Evolutionary conservation across 2,888 invertebrate species (phyloP).

Genomic region (Aphidoletes aphidimyza): DNA sequence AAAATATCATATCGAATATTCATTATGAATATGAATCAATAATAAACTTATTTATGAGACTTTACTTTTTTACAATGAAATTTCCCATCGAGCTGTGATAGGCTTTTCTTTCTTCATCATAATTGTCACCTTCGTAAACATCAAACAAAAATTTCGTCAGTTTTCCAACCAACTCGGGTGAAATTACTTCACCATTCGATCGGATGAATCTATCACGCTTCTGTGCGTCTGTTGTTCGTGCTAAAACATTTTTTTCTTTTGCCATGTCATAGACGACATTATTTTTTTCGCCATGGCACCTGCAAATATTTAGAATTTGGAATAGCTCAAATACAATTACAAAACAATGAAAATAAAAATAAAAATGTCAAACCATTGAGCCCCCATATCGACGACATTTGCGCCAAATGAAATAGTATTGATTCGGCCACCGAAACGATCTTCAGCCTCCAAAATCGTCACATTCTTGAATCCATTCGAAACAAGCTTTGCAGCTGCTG

Average conservation of each 20-base stretch:
- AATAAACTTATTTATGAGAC: too few species aligned
- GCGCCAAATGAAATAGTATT: constrained; percentile 69
- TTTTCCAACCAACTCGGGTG: constrained; percentile 61
- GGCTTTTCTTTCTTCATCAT: constrained; percentile 61
- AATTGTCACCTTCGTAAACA: constrained; percentile 62
- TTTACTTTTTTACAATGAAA: constrained; percentile 62
- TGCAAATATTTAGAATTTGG: constrained; percentile 58
- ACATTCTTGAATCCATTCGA: constrained; percentile 67
- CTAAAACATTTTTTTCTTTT: constrained; percentile 61
- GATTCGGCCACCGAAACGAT: constrained; percentile 74
- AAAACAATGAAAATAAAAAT: neutral
- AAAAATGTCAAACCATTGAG: constrained; percentile 78
- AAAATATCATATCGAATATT: too few species aligned
- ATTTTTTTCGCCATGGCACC: constrained; percentile 76
- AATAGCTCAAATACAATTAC: neutral
- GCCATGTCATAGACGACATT: constrained; percentile 72
- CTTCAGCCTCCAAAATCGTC: constrained; percentile 72
- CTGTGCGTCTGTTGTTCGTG: constrained; percentile 61
- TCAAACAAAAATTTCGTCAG: constrained; percentile 64
- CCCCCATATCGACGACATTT: constrained; percentile 76
- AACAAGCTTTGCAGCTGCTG: constrained; percentile 65
- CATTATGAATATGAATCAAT: too few species aligned
- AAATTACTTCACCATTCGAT: constrained; percentile 65
- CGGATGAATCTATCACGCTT: constrained; percentile 62
- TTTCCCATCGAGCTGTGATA: constrained; percentile 64